Conservation (phyloP, 2,888 invertebrate species). For the Drosophila nr. perissopoda region DNA sequence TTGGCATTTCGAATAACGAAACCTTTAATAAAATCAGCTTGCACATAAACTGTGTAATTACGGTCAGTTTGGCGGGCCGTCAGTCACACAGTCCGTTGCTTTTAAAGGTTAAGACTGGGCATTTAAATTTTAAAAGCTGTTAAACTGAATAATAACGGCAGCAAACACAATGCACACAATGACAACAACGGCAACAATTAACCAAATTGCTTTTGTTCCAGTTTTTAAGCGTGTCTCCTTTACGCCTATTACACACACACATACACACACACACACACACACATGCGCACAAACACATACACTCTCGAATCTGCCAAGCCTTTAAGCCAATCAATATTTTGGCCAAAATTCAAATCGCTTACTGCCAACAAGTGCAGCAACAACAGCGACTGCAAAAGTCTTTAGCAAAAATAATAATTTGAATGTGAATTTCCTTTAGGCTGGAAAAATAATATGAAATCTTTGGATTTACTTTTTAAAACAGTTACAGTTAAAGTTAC, state of each 20-base stretch:
- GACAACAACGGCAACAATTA: conserved; percentile 54
- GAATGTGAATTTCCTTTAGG: not conserved
- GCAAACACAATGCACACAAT: conserved; percentile 52
- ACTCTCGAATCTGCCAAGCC: conserved; percentile 5
- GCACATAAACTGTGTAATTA: conserved; percentile 54
- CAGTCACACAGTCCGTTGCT: conserved; percentile 55
- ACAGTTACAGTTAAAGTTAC: not conserved
- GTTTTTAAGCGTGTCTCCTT: conserved; percentile 52
- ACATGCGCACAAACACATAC: too few relatives aligned
- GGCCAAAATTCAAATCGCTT: conserved; percentile 68
- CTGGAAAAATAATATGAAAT: not conserved
- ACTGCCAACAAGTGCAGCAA: conserved; percentile 11
- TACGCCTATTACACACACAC: conserved; percentile 32
- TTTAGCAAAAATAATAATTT: not conserved
- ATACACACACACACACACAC: not conserved
- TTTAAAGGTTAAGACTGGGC: conserved; percentile 75
- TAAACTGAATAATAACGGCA: conserved; percentile 47
- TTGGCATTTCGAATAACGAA: conserved; percentile 45
- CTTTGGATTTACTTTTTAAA: not conserved
- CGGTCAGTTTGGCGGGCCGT: conserved; percentile 25
- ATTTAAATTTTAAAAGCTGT: conserved; percentile 69
- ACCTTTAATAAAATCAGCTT: conserved; percentile 55
- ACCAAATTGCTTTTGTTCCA: conserved; percentile 68
- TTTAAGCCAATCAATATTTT: conserved; percentile 35
- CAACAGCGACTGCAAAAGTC: conserved; percentile 2